Conservation (phyloP, 1,140 invertebrate genomes). For the Aphis gossypii region DNA sequence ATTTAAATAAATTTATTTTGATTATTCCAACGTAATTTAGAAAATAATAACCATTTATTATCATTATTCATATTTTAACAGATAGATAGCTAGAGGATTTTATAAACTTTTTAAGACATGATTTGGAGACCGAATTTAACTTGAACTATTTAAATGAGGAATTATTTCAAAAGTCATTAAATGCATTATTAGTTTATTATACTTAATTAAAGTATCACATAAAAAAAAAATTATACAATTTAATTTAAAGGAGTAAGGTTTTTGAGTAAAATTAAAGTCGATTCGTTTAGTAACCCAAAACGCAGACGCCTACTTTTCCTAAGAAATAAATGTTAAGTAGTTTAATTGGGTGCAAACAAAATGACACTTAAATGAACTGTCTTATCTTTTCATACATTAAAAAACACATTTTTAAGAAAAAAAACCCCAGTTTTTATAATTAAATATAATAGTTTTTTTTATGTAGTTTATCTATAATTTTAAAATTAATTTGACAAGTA, state of each 20-base stretch:
- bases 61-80: neutral
- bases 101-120: neutral
- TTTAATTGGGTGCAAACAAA: neutral
- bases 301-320: neutral
- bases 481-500: neutral
- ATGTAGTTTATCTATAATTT: slow-evolving; percentile 15
- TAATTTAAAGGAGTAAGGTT: neutral
- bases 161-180: neutral
- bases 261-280: neutral
- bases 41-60: neutral
- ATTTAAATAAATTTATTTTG: neutral
- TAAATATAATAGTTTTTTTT: neutral
- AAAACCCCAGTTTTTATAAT: neutral
- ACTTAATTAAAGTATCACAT: neutral
- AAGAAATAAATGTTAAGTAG: slow-evolving; percentile 5
- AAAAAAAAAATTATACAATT: neutral
- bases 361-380: neutral
- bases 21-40: neutral
- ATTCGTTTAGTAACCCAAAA: neutral
- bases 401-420: neutral
- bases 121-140: neutral
- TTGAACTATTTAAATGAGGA: neutral
- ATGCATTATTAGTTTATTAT: neutral
- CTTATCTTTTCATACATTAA: neutral
- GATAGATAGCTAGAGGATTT: neutral